A percentile compares a stretch with the other conserved stretches of the same genome.
phyloP scores from a whole-genome alignment of 2,888 invertebrate species.

The Odontocerum albicorne region DNA sequence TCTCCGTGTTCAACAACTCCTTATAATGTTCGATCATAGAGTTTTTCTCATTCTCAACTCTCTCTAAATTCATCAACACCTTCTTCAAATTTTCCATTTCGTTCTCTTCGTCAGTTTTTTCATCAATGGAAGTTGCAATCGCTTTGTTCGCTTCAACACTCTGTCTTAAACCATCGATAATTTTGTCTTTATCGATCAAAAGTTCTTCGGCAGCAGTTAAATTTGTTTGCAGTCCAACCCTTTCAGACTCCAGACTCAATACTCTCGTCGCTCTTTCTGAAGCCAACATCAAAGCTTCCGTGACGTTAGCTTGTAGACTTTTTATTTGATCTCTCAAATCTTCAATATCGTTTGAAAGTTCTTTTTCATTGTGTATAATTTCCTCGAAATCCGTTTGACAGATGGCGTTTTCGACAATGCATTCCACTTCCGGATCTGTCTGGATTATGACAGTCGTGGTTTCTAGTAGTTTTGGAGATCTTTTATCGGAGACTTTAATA shows the following conservation, averaged over 20 bases:
- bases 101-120: constrained; percentile 46
- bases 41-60: constrained; percentile 52
- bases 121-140: constrained; percentile 42
- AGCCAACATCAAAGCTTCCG: constrained; percentile 43
- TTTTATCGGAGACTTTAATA: constrained; percentile 20
- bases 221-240: constrained; percentile 44
- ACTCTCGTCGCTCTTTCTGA: constrained; percentile 48
- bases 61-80: constrained; percentile 47
- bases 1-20: constrained; percentile 54
- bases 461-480: not conserved
- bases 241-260: constrained; percentile 46
- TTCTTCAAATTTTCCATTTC: constrained; percentile 42
- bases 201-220: constrained; percentile 44
- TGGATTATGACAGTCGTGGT: constrained; percentile 29
- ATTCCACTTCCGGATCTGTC: constrained; percentile 22
- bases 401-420: constrained; percentile 8
- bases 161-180: constrained; percentile 42
- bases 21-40: constrained; percentile 53
- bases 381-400: constrained; percentile 26
- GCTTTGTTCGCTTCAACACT: constrained; percentile 42
- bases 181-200: constrained; percentile 43
- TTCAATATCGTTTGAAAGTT: not conserved
- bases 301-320: constrained; percentile 21
- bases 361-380: not conserved
- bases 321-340: constrained; percentile 39